Conservation (phyloP, 2,113 vertebrate species). For the Scolopax mira region DNA sequence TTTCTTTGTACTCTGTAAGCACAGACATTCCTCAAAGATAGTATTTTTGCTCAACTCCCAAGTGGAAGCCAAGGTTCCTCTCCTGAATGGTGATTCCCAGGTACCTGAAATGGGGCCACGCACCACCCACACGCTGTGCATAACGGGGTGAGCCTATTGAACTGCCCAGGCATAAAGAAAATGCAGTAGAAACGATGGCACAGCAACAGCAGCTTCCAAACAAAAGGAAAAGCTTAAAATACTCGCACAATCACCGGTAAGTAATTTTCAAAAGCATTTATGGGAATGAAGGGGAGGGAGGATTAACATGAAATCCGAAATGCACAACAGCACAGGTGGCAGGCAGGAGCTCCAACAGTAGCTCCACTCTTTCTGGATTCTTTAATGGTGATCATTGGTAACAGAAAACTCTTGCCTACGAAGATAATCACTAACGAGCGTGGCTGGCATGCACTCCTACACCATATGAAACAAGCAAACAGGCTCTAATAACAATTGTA, state of each 20-base stretch:
- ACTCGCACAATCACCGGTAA: not conserved
- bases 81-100: not conserved
- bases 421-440: not conserved
- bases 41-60: not conserved
- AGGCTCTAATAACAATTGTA: not conserved
- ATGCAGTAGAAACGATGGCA: not conserved
- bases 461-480: not conserved
- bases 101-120: not conserved
- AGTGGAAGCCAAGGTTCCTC: not conserved
- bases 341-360: not conserved
- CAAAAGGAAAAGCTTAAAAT: constrained; percentile 16
- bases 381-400: not conserved
- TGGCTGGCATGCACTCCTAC: not conserved
- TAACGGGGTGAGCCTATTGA: not conserved
- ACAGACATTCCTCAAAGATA: not conserved
- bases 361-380: not conserved
- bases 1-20: not conserved
- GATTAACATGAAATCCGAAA: not conserved
- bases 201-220: not conserved
- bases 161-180: not conserved
- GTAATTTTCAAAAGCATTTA: not conserved
- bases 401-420: not conserved
- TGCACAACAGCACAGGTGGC: not conserved
- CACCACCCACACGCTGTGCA: not conserved
- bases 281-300: not conserved